phyloP scores from a whole-genome alignment of 2,797 vertebrate species.

The Apogon hyalosoma region DNA sequence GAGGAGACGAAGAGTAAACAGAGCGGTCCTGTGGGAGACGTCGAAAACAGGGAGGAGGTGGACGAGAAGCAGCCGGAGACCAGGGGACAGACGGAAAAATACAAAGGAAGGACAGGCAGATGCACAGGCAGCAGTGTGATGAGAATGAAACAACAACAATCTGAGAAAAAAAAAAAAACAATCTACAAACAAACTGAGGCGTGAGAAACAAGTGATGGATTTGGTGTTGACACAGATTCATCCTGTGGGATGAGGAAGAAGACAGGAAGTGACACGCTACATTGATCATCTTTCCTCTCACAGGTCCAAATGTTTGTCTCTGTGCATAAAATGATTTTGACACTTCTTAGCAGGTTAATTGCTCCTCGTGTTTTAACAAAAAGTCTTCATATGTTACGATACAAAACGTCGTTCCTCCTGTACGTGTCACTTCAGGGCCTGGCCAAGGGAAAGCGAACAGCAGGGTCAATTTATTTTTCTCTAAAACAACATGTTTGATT shows the following conservation, averaged over 20 bases:
- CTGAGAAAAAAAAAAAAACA: slow-evolving; percentile 1
- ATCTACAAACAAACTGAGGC: slow-evolving; percentile 22
- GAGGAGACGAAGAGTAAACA: slow-evolving; percentile 61
- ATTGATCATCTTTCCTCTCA: slow-evolving; percentile 38
- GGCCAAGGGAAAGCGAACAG: too few relatives aligned
- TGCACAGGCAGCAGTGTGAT: background rate
- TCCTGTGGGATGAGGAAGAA: slow-evolving; percentile 55
- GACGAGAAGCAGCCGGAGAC: slow-evolving; percentile 7
- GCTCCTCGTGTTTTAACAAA: slow-evolving; percentile 31
- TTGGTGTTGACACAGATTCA: slow-evolving; percentile 12
- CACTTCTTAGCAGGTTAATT: slow-evolving; percentile 62
- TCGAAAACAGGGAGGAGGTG: slow-evolving; percentile 3
- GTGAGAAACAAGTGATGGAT: slow-evolving; percentile 39
- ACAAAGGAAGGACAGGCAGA: slow-evolving; percentile 1
- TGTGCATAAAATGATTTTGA: slow-evolving; percentile 40
- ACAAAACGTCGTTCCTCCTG: slow-evolving; percentile 4
- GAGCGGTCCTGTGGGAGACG: slow-evolving; percentile 48
- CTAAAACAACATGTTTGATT: too few relatives aligned
- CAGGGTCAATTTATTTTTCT: too few relatives aligned
- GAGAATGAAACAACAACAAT: slow-evolving; percentile 25
- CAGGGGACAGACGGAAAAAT: background rate
- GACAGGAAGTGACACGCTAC: slow-evolving; percentile 54
- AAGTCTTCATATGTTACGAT: slow-evolving; percentile 16
- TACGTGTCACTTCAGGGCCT: too few relatives aligned
- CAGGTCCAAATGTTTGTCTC: slow-evolving; percentile 42